Evolutionary conservation across 2,888 invertebrate species (phyloP).

Genomic region (Xylophagus ater): DNA sequence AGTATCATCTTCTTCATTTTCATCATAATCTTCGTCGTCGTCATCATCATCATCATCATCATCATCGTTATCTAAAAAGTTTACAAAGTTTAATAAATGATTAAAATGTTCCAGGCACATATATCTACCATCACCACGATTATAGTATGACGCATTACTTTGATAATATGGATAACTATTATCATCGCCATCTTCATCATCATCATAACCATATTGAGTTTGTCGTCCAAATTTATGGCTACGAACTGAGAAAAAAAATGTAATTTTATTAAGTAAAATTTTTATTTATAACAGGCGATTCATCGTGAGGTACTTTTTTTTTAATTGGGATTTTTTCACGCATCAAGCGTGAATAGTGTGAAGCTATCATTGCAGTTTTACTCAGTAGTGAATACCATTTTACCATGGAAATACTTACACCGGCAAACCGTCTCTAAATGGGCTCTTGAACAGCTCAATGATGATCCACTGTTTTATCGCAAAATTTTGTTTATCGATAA

Average conservation of each 20-base stretch:
- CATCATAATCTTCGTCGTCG: conserved; percentile 42
- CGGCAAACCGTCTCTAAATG: too few species aligned
- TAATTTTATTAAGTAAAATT: conserved; percentile 7
- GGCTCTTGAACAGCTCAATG: too few species aligned
- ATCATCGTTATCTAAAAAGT: conserved; percentile 44
- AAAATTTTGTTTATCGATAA: too few species aligned
- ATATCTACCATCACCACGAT: conserved; percentile 14
- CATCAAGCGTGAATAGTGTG: too few species aligned
- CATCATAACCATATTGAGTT: conserved; percentile 52
- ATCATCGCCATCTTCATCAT: conserved; percentile 52
- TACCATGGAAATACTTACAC: too few species aligned
- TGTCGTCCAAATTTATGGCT: conserved; percentile 84
- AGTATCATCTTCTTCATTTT: conserved; percentile 42
- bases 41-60: conserved; percentile 32
- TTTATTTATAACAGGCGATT: too few species aligned
- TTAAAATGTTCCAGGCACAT: background rate
- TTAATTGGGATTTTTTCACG: too few species aligned
- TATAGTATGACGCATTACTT: conserved; percentile 22
- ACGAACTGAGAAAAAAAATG: conserved; percentile 47
- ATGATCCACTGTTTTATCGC: too few species aligned
- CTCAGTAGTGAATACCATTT: too few species aligned
- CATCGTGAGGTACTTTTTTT: too few species aligned
- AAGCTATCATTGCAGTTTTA: too few species aligned
- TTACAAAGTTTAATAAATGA: conserved; percentile 7
- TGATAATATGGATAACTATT: conserved; percentile 34